These are phyloP conservation scores for Gasteruption jaculator DNA, from an alignment of 2,888 invertebrate species.

Conservation along the genomic window DNA sequence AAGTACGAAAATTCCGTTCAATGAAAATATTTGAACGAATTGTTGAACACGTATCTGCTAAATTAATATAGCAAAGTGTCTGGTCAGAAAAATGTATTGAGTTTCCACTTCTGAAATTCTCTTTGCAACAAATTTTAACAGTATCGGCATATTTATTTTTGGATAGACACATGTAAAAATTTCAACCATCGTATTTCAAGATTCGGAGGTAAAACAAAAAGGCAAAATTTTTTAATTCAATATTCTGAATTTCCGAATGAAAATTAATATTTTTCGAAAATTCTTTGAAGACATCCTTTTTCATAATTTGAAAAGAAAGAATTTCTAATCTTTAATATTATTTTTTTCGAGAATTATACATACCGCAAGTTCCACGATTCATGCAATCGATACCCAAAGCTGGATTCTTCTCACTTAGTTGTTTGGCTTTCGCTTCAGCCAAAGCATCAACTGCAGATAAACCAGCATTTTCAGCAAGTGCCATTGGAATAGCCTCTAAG, in stretches of 20 bases:
- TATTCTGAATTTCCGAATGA: too few species aligned
- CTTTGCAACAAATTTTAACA: too few species aligned
- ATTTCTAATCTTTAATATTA: too few species aligned
- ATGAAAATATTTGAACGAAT: constrained; percentile 21
- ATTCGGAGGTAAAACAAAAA: too few species aligned
- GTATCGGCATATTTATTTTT: too few species aligned
- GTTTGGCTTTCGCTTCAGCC: constrained; percentile 85
- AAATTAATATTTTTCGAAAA: too few species aligned
- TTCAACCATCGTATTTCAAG: too few species aligned
- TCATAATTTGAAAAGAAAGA: too few species aligned
- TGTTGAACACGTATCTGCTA: too few species aligned
- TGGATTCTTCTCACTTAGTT: constrained; percentile 78
- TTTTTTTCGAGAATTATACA: constrained; percentile 12
- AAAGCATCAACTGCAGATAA: constrained; percentile 88
- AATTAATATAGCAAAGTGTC: constrained; percentile 47
- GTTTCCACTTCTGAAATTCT: constrained; percentile 40
- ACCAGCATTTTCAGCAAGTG: constrained; percentile 95
- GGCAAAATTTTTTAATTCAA: too few species aligned
- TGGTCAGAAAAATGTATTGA: constrained; percentile 37
- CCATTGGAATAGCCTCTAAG: constrained; percentile 89
- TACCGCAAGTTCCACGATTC: constrained; percentile 64
- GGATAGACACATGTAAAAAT: too few species aligned
- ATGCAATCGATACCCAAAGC: constrained; percentile 95
- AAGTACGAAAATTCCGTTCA: constrained; percentile 15
- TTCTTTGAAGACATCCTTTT: too few species aligned